phyloP scores from a whole-genome alignment of 1,140 invertebrate species.

The Drosophila lini region DNA sequence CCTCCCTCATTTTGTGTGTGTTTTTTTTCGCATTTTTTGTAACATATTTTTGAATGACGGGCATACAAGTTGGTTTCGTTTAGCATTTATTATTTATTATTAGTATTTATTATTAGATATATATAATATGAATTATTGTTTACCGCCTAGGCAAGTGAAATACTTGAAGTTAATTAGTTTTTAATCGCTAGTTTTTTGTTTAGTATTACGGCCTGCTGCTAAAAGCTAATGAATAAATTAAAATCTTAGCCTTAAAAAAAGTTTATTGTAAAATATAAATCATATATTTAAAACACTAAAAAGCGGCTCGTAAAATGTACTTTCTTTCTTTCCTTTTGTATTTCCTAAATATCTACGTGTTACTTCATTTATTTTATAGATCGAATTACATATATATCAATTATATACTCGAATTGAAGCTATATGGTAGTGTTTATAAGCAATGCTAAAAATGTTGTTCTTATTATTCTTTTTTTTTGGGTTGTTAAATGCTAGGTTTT shows the following conservation, averaged over 20 bases:
- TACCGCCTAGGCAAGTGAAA: constrained; percentile 68
- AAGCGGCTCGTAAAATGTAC: constrained; percentile 52
- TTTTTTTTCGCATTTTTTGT: constrained; percentile 28
- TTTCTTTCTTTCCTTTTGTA: constrained; percentile 6
- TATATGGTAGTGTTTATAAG: constrained; percentile 58
- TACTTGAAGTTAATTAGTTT: constrained; percentile 59
- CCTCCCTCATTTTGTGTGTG: constrained; percentile 34
- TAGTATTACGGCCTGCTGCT: constrained; percentile 45
- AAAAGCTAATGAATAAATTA: constrained; percentile 78
- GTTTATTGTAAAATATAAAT: constrained; percentile 42
- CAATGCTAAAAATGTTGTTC: constrained; percentile 62
- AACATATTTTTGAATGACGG: constrained; percentile 47
- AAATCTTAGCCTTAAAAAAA: constrained; percentile 65
- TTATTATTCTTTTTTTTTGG: not conserved
- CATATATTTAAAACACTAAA: constrained; percentile 63
- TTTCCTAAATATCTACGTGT: constrained; percentile 41
- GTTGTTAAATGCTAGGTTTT: constrained; percentile 66
- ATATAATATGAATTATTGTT: constrained; percentile 59
- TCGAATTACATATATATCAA: constrained; percentile 20
- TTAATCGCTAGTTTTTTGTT: constrained; percentile 45
- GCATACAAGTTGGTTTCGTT: constrained; percentile 47
- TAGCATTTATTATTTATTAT: constrained; percentile 45
- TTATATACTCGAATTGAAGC: constrained; percentile 59
- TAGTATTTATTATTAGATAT: constrained; percentile 54
- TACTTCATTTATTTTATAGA: constrained; percentile 10